Conservation (phyloP, 2,797 vertebrate genomes). For the Ctenosaura bakeri region DNA sequence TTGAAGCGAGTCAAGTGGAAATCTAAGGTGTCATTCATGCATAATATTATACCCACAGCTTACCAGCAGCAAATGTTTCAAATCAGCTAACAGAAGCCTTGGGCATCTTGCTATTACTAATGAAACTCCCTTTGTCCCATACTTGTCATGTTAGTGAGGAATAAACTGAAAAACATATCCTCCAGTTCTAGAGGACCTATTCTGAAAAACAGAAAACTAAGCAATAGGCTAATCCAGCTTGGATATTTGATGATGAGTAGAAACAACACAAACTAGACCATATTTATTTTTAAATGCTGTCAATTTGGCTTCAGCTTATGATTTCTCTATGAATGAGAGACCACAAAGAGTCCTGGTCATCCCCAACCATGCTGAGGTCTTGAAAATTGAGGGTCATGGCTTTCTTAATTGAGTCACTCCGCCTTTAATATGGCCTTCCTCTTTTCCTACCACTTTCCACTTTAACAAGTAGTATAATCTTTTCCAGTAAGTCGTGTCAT, state of each 20-base stretch:
- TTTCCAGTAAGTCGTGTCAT: no score
- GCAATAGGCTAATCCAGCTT: constrained; percentile 10
- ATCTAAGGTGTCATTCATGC: constrained; percentile 65
- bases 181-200: constrained; percentile 23
- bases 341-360: no score
- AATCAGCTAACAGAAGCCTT: constrained; percentile 67
- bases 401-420: no score
- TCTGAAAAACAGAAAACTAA: constrained; percentile 47
- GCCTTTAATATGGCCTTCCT: no score
- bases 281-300: no score
- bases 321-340: no score
- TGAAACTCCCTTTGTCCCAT: constrained; percentile 44
- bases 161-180: constrained; percentile 49
- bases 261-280: not conserved
- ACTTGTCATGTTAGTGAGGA: constrained; percentile 48
- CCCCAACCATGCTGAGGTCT: no score
- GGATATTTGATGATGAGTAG: constrained; percentile 2
- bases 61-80: constrained; percentile 57
- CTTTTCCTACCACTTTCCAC: no score
- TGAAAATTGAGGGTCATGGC: no score
- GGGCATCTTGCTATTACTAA: constrained; percentile 46
- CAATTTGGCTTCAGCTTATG: no score
- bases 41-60: constrained; percentile 63
- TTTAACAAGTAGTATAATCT: no score
- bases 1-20: constrained; percentile 74